Evolutionary conservation across 2,888 invertebrate genomes (phyloP).

Genomic region (Drosophila maculinotata): DNA sequence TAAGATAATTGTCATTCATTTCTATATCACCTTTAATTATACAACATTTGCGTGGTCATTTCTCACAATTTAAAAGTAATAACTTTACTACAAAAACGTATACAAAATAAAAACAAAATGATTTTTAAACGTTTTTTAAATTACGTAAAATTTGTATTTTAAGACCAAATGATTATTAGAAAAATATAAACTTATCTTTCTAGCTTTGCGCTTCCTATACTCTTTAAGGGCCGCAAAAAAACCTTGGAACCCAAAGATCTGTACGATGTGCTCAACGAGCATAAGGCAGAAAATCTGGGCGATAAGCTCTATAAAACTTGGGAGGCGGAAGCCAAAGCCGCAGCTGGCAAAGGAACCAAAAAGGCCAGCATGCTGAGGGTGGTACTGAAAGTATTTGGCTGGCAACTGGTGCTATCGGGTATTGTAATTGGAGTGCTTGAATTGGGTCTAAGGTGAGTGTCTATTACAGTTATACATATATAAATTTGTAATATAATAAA

Average conservation of each 20-base stretch:
- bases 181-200: too few species aligned
- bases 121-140: neutral
- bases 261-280: slow-evolving; percentile 89
- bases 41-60: slow-evolving; percentile 10
- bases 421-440: slow-evolving; percentile 87
- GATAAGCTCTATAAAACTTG: slow-evolving; percentile 87
- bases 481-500: neutral
- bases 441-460: slow-evolving; percentile 86
- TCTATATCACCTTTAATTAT: slow-evolving; percentile 32
- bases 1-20: slow-evolving; percentile 50
- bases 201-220: slow-evolving; percentile 92
- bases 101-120: neutral
- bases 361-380: slow-evolving; percentile 84
- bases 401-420: slow-evolving; percentile 87
- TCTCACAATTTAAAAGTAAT: slow-evolving; percentile 6
- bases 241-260: slow-evolving; percentile 91
- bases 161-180: too few species aligned
- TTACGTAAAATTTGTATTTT: too few species aligned
- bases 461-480: neutral
- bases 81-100: neutral
- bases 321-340: slow-evolving; percentile 86
- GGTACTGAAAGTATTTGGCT: slow-evolving; percentile 87
- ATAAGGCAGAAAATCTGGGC: slow-evolving; percentile 88
- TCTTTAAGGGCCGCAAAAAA: slow-evolving; percentile 90
- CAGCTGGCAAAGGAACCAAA: slow-evolving; percentile 75